Percentiles rank a stretch among this genome's conserved stretches.
These are phyloP conservation scores for Danio albolineatus DNA, from an alignment of 2,797 vertebrate genomes.

Conservation along the genomic window DNA sequence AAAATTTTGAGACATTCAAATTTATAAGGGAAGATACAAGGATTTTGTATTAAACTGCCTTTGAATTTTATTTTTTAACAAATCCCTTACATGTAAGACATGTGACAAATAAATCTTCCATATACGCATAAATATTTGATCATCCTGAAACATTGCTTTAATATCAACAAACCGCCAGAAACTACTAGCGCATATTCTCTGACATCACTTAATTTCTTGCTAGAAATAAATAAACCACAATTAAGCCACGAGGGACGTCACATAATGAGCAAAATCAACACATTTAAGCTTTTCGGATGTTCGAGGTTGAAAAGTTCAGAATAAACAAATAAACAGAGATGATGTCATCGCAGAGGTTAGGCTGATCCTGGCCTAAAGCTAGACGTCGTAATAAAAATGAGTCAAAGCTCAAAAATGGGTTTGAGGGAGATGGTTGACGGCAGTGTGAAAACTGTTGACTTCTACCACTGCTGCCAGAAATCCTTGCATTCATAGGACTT, in stretches of 20 bases:
- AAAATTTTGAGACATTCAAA: neutral
- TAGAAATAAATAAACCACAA: conserved; percentile 13
- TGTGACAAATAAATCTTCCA: conserved; percentile 21
- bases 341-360: conserved; percentile 15
- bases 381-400: conserved; percentile 11
- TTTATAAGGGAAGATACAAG: conserved; percentile 1
- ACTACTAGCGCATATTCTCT: neutral
- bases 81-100: neutral
- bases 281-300: conserved; percentile 32
- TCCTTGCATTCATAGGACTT: conserved; percentile 4
- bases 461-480: conserved; percentile 30
- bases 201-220: conserved; percentile 4
- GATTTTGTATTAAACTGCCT: neutral
- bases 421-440: conserved; percentile 16
- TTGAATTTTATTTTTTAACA: neutral
- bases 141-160: conserved; percentile 35
- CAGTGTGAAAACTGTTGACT: conserved; percentile 38
- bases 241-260: conserved; percentile 13
- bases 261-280: conserved; percentile 24
- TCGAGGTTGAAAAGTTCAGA: conserved; percentile 28
- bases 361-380: conserved; percentile 29
- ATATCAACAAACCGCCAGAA: conserved; percentile 8
- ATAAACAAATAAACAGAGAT: conserved; percentile 36
- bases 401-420: conserved; percentile 29
- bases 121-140: conserved; percentile 11